These are phyloP conservation scores for Synergus japonicus DNA, from an alignment of 2,888 invertebrate species.

Conservation along the genomic window DNA sequence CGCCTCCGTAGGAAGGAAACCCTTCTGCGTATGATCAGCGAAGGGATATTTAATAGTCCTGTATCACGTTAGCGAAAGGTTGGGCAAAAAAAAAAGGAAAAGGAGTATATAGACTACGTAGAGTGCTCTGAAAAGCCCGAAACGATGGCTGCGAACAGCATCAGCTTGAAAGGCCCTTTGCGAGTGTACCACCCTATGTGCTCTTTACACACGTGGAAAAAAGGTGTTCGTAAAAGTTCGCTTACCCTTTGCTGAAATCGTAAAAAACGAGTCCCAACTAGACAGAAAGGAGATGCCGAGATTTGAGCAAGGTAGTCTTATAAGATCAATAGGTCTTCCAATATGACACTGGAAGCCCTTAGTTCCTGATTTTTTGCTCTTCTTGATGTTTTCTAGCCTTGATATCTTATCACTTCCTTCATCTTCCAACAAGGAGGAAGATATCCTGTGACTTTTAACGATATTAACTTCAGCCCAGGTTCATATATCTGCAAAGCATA, in stretches of 20 bases:
- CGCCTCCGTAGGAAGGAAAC: slow-evolving; percentile 23
- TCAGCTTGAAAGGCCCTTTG: slow-evolving; percentile 54
- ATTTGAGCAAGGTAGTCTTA: slow-evolving; percentile 47
- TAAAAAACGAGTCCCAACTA: slow-evolving; percentile 48
- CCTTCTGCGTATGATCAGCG: slow-evolving; percentile 26
- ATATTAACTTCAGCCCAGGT: background rate
- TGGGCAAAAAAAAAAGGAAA: background rate
- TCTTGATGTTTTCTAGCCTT: background rate
- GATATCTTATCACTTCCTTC: slow-evolving; percentile 2
- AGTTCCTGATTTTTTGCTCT: slow-evolving; percentile 20
- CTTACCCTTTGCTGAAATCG: slow-evolving; percentile 54
- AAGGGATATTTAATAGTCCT: slow-evolving; percentile 36
- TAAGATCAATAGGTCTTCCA: slow-evolving; percentile 56
- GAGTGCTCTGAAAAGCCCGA: slow-evolving; percentile 26
- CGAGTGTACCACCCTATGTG: background rate
- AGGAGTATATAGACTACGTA: background rate
- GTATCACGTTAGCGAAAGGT: slow-evolving; percentile 1
- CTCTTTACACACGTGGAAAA: slow-evolving; percentile 12
- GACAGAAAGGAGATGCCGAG: slow-evolving; percentile 40
- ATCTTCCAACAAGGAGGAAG: background rate
- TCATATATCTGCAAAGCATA: background rate
- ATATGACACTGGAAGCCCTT: slow-evolving; percentile 42
- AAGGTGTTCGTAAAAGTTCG: slow-evolving; percentile 48
- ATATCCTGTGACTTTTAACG: background rate
- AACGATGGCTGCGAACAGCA: slow-evolving; percentile 53